Evolutionary conservation across 2,888 invertebrate species (phyloP), one percentile per base, ranked within the genome.

Genomic region (Pandemis cinnamomeana): DNA sequence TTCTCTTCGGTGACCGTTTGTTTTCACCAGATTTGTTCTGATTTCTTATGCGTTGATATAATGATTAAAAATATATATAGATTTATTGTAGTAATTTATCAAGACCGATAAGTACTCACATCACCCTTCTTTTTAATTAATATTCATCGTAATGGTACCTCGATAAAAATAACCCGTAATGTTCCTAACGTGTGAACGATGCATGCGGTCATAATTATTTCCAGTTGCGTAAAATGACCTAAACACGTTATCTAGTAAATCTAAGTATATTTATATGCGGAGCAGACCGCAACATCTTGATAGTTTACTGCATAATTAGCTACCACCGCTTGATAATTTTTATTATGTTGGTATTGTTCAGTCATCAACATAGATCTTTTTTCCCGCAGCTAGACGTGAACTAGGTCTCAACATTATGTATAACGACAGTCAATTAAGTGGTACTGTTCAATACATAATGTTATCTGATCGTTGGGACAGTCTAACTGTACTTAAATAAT

Each of bases 261-360:
- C 77, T 77, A 76, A 75, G 74, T 70, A 77, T 69, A 58, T 67
- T 75, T 46, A 70, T 64, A 75, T 70, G 15, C 42, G 53, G 77
- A 75, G 75, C 71, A 63, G 77, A 75, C 76, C 71, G 66, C 73
- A 75, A 71, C 61, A 72, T 80, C 78, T 81, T 82, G 78, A 78
- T 81, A 76, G 76, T 79, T 75, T 64, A 55, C 71, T 69, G 64
- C 68, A 62, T 67, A 69, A 71, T 69, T 71, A 51, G 69, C 44
- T 69, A 69, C 67, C 70, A 55, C 72, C 53, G 74, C 76, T 75
- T 78, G 75, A 70, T 58, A 75, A 75, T 67, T 71, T 75, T 55
- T 71, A 41, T 75, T 75, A 74, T 73, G 77, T 75, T 75, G 61
- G 76, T 71, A 77, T 78, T 79, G 79, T 78, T 78, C 72, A 67